Evolutionary conservation across 2,888 invertebrate genomes (phyloP).

Genomic region (Cybosia mesomella): DNA sequence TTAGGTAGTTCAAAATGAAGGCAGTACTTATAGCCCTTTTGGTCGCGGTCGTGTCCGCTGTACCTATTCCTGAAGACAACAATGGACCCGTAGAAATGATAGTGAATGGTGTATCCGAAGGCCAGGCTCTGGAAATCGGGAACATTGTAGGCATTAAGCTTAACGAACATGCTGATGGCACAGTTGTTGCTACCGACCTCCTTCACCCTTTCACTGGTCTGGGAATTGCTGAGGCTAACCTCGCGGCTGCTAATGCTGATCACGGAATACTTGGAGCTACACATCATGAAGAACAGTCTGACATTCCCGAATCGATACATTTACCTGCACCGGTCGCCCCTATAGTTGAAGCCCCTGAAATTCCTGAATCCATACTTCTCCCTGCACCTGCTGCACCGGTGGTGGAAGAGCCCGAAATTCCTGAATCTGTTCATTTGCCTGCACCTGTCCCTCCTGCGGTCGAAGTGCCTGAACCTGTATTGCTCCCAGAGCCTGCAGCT

Average conservation of each 20-base stretch:
- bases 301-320: constrained; percentile 23
- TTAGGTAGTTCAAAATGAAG: constrained; percentile 68
- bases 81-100: constrained; percentile 66
- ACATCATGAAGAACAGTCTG: constrained; percentile 16
- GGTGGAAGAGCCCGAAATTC: constrained; percentile 30
- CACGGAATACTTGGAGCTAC: not conserved
- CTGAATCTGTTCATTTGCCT: constrained; percentile 38
- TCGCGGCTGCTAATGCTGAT: constrained; percentile 39
- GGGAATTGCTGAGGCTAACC: constrained; percentile 66
- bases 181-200: constrained; percentile 58
- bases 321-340: not conserved
- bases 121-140: constrained; percentile 64
- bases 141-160: constrained; percentile 65
- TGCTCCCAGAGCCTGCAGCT: constrained; percentile 40
- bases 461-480: constrained; percentile 33
- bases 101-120: constrained; percentile 70
- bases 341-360: constrained; percentile 19
- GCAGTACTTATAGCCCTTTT: constrained; percentile 66
- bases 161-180: constrained; percentile 62
- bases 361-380: constrained; percentile 36
- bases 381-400: constrained; percentile 30
- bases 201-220: constrained; percentile 67
- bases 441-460: constrained; percentile 33
- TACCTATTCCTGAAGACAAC: constrained; percentile 60
- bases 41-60: constrained; percentile 64